A percentile compares a stretch with the other conserved stretches of the same genome.
Evolutionary conservation across 1,140 invertebrate species (phyloP).

Genomic region (Triops longicaudatus): DNA sequence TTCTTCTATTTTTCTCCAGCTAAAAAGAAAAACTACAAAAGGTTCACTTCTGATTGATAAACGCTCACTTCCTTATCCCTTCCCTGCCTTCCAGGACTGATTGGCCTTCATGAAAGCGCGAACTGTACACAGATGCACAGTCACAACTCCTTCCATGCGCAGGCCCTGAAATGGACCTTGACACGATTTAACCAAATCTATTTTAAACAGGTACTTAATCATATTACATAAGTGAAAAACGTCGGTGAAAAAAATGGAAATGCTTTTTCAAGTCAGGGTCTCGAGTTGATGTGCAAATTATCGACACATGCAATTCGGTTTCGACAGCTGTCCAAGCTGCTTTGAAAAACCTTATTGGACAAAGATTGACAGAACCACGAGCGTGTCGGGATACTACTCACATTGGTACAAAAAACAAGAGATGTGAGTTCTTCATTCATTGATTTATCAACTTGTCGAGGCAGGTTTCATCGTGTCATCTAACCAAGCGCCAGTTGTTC

Average conservation of each 20-base stretch:
- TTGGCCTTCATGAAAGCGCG: neutral
- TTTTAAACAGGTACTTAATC: neutral
- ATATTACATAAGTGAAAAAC: neutral
- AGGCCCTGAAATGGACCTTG: slow-evolving; percentile 14
- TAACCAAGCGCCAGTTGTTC: neutral
- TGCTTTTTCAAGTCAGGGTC: neutral
- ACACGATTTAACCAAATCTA: neutral
- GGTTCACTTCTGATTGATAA: neutral
- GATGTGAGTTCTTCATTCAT: neutral
- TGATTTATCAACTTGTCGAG: neutral
- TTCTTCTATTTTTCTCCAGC: too few species aligned
- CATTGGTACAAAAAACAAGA: neutral
- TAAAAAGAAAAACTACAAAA: too few species aligned
- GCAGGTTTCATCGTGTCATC: neutral
- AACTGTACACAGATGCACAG: neutral
- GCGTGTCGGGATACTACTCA: neutral
- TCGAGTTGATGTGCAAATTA: neutral
- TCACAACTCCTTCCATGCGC: neutral
- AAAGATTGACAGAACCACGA: neutral
- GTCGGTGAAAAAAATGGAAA: neutral
- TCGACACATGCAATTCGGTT: neutral
- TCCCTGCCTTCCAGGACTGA: neutral
- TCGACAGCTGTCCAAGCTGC: neutral
- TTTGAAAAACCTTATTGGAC: neutral
- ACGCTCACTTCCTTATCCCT: neutral